phyloP scores from a whole-genome alignment of 2,113 vertebrate genomes.

The Ciconia boyciana region DNA sequence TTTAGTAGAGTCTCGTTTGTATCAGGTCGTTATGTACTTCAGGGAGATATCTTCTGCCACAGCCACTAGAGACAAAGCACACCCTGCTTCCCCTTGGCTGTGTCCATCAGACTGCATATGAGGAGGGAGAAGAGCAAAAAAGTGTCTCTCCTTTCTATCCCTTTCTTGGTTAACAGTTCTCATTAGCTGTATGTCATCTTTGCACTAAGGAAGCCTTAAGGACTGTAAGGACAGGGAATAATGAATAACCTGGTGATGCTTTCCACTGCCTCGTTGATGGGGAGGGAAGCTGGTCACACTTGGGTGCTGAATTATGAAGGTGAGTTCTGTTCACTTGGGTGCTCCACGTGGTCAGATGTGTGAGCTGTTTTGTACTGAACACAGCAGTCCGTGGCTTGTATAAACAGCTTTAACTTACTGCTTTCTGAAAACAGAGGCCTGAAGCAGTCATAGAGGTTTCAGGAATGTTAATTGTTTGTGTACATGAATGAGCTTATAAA shows the following conservation, averaged over 20 bases:
- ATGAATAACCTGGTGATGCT: background rate
- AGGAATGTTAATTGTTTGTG: slow-evolving; percentile 55
- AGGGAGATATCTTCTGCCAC: background rate
- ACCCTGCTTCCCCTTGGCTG: background rate
- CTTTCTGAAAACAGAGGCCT: slow-evolving; percentile 23
- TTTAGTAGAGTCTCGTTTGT: background rate
- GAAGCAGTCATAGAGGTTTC: slow-evolving; percentile 33
- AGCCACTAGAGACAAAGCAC: background rate
- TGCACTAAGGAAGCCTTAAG: background rate
- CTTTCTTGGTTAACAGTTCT: background rate
- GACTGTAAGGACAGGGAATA: background rate
- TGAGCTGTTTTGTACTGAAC: background rate
- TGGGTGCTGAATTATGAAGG: background rate
- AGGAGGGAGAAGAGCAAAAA: background rate
- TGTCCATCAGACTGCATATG: background rate
- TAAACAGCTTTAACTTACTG: slow-evolving; percentile 43
- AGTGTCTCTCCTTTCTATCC: background rate
- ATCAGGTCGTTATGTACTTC: background rate
- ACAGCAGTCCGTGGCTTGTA: background rate
- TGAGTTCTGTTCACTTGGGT: background rate
- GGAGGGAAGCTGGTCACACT: background rate
- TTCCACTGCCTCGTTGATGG: background rate
- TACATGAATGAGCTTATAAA: slow-evolving; percentile 52
- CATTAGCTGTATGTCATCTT: background rate
- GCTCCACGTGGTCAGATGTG: background rate